Percentiles rank a stretch among this genome's conserved stretches.
Evolutionary conservation across 2,113 vertebrate genomes (phyloP).

Genomic region (Beaufortia kweichowensis): DNA sequence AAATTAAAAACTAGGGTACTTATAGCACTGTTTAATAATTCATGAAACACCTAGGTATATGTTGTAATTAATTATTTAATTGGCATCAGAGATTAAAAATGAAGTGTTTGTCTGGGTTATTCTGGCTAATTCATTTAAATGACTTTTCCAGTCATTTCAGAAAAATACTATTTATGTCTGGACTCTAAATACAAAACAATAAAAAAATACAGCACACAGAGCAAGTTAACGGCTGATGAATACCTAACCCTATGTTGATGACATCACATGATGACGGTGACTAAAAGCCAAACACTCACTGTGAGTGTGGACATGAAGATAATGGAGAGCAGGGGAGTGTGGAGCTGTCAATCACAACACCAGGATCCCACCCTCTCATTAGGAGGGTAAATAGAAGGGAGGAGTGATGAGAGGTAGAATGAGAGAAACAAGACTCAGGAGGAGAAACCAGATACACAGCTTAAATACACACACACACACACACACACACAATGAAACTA

Average conservation of each 20-base stretch:
- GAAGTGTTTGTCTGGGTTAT: too few species aligned
- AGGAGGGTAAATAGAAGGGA: constrained; percentile 92
- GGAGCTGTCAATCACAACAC: constrained; percentile 86
- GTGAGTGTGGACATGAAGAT: constrained; percentile 58
- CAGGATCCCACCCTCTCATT: constrained; percentile 90
- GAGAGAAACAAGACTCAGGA: constrained; percentile 44
- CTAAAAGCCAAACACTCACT: constrained; percentile 39
- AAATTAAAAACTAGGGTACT: background rate
- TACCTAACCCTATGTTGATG: background rate
- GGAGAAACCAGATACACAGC: constrained; percentile 51
- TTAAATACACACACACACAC: constrained; percentile 39
- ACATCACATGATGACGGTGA: background rate
- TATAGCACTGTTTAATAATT: background rate
- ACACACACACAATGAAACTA: constrained; percentile 11
- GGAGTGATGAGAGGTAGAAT: constrained; percentile 59
- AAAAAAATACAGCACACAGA: too few species aligned
- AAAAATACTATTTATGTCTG: too few species aligned
- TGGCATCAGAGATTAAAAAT: background rate
- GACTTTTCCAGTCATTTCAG: background rate
- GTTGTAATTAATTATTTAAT: background rate
- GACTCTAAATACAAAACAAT: too few species aligned
- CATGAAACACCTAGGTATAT: background rate
- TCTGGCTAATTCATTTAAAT: too few species aligned
- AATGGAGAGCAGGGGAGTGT: constrained; percentile 67
- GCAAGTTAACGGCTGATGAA: background rate